Conservation (phyloP, 2,888 invertebrate species). For the Crepidodera aurea region DNA sequence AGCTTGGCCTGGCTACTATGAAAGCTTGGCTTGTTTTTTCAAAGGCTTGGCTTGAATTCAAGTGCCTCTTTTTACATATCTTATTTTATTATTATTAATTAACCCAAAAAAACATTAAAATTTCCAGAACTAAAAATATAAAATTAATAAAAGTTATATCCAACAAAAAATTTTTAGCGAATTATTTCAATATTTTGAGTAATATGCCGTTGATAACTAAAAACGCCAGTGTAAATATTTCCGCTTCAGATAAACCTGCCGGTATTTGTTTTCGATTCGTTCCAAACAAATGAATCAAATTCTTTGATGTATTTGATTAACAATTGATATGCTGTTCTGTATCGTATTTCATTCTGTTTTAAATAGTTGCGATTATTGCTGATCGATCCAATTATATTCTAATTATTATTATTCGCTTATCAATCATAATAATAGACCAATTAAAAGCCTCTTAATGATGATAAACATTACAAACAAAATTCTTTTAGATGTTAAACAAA, state of each 20-base stretch:
- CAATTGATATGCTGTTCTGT: constrained; percentile 5
- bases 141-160: too few relatives aligned
- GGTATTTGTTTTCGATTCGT: constrained; percentile 28
- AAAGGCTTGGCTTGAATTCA: too few relatives aligned
- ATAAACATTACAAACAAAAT: too few relatives aligned
- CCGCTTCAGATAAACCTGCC: constrained; percentile 22
- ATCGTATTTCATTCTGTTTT: constrained; percentile 9
- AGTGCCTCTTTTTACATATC: too few relatives aligned
- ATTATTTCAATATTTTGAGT: constrained; percentile 17
- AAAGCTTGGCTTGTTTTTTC: too few relatives aligned
- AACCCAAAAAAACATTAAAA: too few relatives aligned
- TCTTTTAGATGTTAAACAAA: too few relatives aligned
- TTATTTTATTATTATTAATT: too few relatives aligned
- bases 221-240: constrained; percentile 33
- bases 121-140: too few relatives aligned
- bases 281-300: constrained; percentile 27
- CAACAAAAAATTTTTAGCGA: constrained; percentile 1
- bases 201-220: constrained; percentile 25
- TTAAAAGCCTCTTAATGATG: too few relatives aligned
- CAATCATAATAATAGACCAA: too few relatives aligned
- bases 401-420: constrained; percentile 7
- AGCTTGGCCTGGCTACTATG: too few relatives aligned
- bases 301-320: constrained; percentile 13
- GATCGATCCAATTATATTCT: constrained; percentile 3
- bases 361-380: constrained; percentile 5